Base-by-base conservation (phyloP, 2,113 vertebrate genomes). In the Ceuthmochares aereus region DNA sequence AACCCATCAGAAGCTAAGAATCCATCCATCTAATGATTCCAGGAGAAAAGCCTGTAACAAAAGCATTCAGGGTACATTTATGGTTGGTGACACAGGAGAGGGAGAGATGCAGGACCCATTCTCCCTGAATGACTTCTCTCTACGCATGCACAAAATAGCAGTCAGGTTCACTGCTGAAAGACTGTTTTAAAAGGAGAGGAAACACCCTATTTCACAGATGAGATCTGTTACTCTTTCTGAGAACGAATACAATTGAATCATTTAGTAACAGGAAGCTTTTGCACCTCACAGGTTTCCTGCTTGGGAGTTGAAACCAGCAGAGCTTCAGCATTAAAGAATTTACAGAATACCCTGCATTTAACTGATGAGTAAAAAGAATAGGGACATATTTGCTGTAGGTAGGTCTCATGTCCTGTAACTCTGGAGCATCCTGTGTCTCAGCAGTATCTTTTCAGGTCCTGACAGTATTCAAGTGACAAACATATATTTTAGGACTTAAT, bases 101-200 rank as follows among this genome's bases (percentile, higher is more conserved):
- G 9, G 18, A 77, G 7, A 67, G 30, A 88, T 70, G 23, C 9
- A 72, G 32, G 34, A 63, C 3, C 5, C 11, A 6, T 34, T 86
- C 76, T 80, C 32, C 12, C 32, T 32, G 9, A 62, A 62, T 26
- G 14, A 58, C 7, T 87, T 63, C 17, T 54, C 16, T 32, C 25
- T 42, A 63, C 2, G 5, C 1, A 23, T 0, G 3, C 11, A 6
- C 8, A 58, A 10, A 63, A 78, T 5, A 59, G 5, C 9, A 68
- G 14, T 2, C 0, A 0, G 37, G 2, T 36, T 62, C 37, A 64
- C 15, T 11, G 37, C 5, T 3, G 22, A n/a, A 51, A 45, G 14
- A 49, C 6, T 23, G 10, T 16, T 40, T 87, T 78, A 78, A 82
- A 82, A 66, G 6, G 12, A 70, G 7, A 2, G 10, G 11, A 81